Evolutionary conservation across 2,797 vertebrate species (phyloP), one percentile per base, ranked within the genome.

Genomic region (Myotis findleyi): DNA sequence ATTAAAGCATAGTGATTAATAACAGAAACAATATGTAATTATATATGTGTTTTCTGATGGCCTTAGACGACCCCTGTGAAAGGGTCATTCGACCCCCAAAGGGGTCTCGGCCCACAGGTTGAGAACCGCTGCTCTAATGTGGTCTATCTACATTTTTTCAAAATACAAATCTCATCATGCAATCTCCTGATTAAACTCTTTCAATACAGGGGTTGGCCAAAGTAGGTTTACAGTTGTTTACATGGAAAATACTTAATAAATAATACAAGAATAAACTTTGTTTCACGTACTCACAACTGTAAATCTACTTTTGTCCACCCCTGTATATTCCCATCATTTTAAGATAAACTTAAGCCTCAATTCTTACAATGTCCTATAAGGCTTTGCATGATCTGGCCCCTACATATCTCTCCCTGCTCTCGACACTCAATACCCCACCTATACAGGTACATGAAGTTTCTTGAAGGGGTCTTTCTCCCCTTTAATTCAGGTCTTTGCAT

Each of bases 111-210:
- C 1, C 41, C 41, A 41, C 41, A 41, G 41, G 8, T 41, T 41
- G 8, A 41, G 41, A 41, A 41, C 41, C 41, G 8, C 41, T 41
- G 8, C 2, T 81, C 51, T 91, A 68, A 84, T 57, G 3, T 76
- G 25, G 80, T 62, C 21, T 69, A 68, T 68, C 17, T 79, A 62
- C 36, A 17, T 66, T 47, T 79, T 64, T 68, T 12, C 27, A 79
- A 79, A 95, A 87, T 84, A 41, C 11, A 85, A 84, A 88, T 44
- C 9, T 87, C 10, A 76, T 76, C 27, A 88, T 85, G 23, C 38
- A 93, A 89, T 33, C 7, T 25, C 25, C 21, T 47, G 8, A 51
- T 81, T 75, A 82, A 66, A 38, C 57, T 79, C 41, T 89, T 77
- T 89, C 8, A 79, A 51, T 79, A 77, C 11, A 53, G 20, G n/a